phyloP scores from a whole-genome alignment of 30 jellyfish, hydroid and myxozoan genomes.

The Pelagia noctiluca region DNA sequence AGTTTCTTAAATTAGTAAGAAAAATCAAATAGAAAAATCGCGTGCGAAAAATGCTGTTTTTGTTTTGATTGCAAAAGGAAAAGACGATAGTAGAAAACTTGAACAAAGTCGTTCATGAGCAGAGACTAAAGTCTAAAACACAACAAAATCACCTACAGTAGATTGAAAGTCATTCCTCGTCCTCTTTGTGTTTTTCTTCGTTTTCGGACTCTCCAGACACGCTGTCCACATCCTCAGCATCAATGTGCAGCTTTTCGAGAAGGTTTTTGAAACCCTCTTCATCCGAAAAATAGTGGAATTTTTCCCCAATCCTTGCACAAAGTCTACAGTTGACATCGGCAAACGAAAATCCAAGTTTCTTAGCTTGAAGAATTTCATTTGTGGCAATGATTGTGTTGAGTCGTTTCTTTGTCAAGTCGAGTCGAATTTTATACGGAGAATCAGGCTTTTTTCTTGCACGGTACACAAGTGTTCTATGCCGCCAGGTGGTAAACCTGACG shows the following conservation, averaged over 20 bases:
- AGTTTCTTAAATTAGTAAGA: neutral
- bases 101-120: slow-evolving; percentile 46
- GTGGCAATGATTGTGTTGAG: slow-evolving; percentile 3
- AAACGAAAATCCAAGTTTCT: neutral
- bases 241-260: slow-evolving; percentile 48
- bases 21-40: neutral
- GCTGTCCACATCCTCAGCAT: slow-evolving; percentile 57
- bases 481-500: too few relatives aligned
- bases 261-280: slow-evolving; percentile 65
- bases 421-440: neutral
- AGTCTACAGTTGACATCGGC: neutral
- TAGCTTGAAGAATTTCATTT: slow-evolving; percentile 1
- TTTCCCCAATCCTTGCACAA: slow-evolving; percentile 5
- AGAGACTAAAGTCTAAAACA: slow-evolving; percentile 49
- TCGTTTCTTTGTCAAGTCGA: neutral
- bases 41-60: slow-evolving; percentile 9
- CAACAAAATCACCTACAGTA: slow-evolving; percentile 34
- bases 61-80: slow-evolving; percentile 63
- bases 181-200: slow-evolving; percentile 46
- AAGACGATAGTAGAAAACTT: slow-evolving; percentile 24
- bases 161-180: slow-evolving; percentile 33
- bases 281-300: slow-evolving; percentile 44
- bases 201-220: slow-evolving; percentile 48
- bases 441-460: neutral
- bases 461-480: neutral